Conservation (phyloP, 2,113 vertebrate genomes). For the Halichoerus grypus region DNA sequence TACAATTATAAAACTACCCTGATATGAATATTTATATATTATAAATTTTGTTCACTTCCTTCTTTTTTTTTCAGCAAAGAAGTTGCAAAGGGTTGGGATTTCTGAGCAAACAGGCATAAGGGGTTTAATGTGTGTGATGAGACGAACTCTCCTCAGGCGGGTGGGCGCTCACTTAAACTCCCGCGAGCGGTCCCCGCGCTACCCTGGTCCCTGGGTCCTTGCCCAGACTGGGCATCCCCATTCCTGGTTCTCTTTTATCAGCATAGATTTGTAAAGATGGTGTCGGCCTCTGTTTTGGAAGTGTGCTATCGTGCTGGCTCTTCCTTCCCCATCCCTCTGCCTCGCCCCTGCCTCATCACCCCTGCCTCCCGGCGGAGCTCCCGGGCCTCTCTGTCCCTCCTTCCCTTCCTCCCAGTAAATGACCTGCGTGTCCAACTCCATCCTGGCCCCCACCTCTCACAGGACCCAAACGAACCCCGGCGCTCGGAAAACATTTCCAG, state of each 20-base stretch:
- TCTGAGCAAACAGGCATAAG: background rate
- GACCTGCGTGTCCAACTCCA: background rate
- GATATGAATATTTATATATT: background rate
- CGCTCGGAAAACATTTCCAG: too few species aligned
- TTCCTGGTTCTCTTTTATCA: background rate
- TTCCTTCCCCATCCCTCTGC: too few species aligned
- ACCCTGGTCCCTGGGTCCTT: background rate
- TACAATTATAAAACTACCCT: background rate
- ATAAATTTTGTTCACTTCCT: background rate
- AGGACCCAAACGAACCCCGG: background rate
- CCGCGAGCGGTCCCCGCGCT: fast-evolving
- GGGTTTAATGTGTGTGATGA: background rate
- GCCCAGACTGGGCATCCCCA: too few species aligned
- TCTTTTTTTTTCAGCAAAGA: background rate
- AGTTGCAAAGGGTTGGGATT: background rate
- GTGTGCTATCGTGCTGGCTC: background rate
- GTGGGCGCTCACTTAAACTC: fast-evolving
- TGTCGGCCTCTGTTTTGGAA: background rate
- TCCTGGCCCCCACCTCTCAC: background rate
- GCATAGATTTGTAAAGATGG: background rate
- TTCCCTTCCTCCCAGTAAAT: background rate
- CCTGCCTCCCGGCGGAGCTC: fast-evolving
- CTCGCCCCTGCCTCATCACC: fast-evolving
- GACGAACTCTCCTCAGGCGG: background rate
- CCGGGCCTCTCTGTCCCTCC: fast-evolving